Base-by-base conservation (phyloP, 2,888 invertebrate genomes). In the Pantelozetes paolii region DNA sequence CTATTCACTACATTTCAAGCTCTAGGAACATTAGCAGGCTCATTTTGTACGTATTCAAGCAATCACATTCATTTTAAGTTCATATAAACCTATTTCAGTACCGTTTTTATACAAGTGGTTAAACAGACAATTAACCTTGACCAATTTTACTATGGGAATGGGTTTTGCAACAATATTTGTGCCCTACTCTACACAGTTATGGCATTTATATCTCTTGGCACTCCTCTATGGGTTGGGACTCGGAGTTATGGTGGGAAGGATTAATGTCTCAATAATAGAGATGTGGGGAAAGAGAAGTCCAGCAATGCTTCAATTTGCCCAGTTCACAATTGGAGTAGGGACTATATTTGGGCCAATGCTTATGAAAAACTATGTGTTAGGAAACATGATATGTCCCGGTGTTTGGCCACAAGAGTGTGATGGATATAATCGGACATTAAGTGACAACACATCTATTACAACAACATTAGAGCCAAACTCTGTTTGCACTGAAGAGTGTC, bases 301-400 rank as follows among this genome's bases (percentile, higher is more conserved):
- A 30, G 30, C 74, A 20, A 15, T 74, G n/a, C 36, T 75, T 1
- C 75, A 75, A 36, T 50, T 69, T 28, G 42, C 50, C 20, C 75
- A 75, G n/a, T 75, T 71, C 32, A 45, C 71, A 1, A 75, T 45
- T 50, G 75, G 75, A 1, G 13, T 62, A 23, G 75, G 75, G 1
- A 26, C 70, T 20, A 54, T 75, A 23, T 26, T 75, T 2, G 50
- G 70, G n/a, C 75, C 75, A 20, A 26, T 75, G n/a, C 23, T 73
- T 9, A 57, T 50, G 11, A 42, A n/a, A 9, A 54, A 69, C 13
- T 75, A 26, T 70, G 45, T 73, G 0, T 15, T 50, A 6, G 73
- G 73, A 8, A 45, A 73, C n/a, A n/a, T n/a, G n/a, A 11, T 36
- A 28, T 57, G 57, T 57, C 30, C 28, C 1, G 57, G 30, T 23